phyloP scores from a whole-genome alignment of 2,113 vertebrate genomes.

The Rhynchomys soricoides region DNA sequence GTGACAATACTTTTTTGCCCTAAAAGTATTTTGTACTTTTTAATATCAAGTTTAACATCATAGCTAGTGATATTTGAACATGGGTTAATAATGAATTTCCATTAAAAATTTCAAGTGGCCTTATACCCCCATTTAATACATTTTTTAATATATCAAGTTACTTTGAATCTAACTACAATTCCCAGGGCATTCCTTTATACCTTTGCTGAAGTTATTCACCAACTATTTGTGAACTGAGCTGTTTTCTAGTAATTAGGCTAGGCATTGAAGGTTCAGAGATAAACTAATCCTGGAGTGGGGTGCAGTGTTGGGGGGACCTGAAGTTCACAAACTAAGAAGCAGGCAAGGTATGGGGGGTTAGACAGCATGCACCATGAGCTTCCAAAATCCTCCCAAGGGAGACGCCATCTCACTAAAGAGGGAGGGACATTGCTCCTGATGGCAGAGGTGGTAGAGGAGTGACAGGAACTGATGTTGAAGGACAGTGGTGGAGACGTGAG shows the following conservation, averaged over 20 bases:
- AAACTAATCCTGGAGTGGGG: neutral
- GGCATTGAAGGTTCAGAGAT: neutral
- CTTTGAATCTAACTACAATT: neutral
- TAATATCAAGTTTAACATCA: constrained; percentile 32
- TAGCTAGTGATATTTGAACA: neutral
- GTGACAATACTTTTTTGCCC: neutral
- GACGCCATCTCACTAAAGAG: neutral
- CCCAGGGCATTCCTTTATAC: neutral
- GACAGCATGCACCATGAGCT: neutral
- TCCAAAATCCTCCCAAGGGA: neutral
- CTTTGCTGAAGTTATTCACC: neutral
- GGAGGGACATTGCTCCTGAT: neutral
- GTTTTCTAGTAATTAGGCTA: neutral
- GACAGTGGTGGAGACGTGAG: neutral
- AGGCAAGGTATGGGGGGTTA: neutral
- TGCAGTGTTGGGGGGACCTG: neutral
- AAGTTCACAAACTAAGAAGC: neutral
- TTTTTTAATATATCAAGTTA: neutral
- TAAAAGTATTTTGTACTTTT: neutral
- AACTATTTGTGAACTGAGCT: neutral
- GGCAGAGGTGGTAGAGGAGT: neutral
- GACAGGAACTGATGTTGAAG: neutral
- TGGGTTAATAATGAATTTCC: neutral
- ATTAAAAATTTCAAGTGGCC: constrained; percentile 39
- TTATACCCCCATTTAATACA: neutral